Base-by-base conservation (phyloP, 2,113 vertebrate genomes). In the Eudyptes chrysolophus region DNA sequence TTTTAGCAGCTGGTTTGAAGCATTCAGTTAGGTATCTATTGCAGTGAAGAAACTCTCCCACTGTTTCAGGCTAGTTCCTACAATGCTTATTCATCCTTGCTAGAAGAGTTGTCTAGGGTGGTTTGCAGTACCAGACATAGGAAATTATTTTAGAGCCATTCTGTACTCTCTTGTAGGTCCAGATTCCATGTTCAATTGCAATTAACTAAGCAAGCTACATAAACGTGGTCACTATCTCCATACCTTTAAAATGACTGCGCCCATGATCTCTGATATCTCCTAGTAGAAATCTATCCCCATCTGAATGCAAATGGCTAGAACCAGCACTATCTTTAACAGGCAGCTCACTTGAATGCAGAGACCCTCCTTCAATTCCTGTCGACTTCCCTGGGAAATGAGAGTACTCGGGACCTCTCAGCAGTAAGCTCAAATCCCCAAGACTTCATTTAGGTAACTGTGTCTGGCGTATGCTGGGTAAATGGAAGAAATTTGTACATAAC, bases 1-100 rank as follows among this genome's bases (percentile, higher is more conserved):
- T 57, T 92, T 89, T 55, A 84, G 93, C 87, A 96, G 84, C 80
- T 84, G 65, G 34, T 61, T 95, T 91, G 66, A 91, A 92, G 91
- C 49, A 69, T 66, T 86, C 84, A 29, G 57, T 82, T 89, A 84
- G 84, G 44, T 68, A 79, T 78, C 72, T 92, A 32, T 18, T 36
- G 49, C 93, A 94, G 74, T 3, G 7, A 95, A 85, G 89, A 93
- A 87, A 69, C 61, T 74, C 79, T 78, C 84, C 61, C 51, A 70
- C 44, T 87, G 58, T 70, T 92, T 77, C 85, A 65, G 27, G 36
- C 34, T 69, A 38, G 13, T 69, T 94, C 49, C 34, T 94, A 27
- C 21, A 60, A 19, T 7, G 13, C 24, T 79, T 24, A 30, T 20
- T 96, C 44, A 89, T 84, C 24, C 52, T 91, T 3, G 2, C 42